A percentile compares a stretch with the other conserved stretches of the same genome.
Conservation (phyloP, 2,888 invertebrate genomes). For the Lochmaea crataegi region DNA sequence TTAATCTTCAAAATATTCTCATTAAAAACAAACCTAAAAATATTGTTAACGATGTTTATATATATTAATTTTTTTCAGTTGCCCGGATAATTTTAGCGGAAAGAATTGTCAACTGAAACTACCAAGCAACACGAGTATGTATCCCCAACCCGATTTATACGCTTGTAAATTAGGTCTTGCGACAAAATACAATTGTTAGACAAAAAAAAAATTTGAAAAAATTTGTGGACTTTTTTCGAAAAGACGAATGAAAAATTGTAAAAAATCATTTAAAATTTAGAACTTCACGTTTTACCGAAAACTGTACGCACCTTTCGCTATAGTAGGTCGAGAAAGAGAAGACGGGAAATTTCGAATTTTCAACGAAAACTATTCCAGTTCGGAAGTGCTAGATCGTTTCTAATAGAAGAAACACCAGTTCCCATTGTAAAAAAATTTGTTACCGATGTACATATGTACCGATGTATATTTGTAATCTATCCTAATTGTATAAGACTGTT, state of each 20-base stretch:
- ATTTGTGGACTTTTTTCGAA: conserved; percentile 47
- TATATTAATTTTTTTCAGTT: conserved; percentile 69
- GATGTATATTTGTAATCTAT: conserved; percentile 60
- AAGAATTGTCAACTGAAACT: conserved; percentile 85
- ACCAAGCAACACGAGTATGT: conserved; percentile 82
- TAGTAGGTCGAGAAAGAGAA: too few relatives aligned
- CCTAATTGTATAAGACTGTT: conserved; percentile 60
- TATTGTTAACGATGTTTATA: too few relatives aligned
- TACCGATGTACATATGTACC: conserved; percentile 57
- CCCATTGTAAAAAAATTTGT: conserved; percentile 46
- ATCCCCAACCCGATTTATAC: conserved; percentile 72
- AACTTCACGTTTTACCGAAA: neutral
- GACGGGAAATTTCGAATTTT: neutral
- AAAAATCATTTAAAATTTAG: neutral
- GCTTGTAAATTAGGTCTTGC: conserved; percentile 83
- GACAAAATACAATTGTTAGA: conserved; percentile 81
- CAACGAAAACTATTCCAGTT: neutral
- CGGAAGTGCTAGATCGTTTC: conserved; percentile 4
- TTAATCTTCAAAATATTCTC: too few relatives aligned
- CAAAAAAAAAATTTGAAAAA: conserved; percentile 55
- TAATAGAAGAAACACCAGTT: neutral
- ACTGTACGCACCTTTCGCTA: neutral
- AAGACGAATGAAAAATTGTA: conserved; percentile 36
- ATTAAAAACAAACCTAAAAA: too few relatives aligned
- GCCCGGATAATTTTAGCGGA: conserved; percentile 83